These are phyloP conservation scores for Scolopax rusticola DNA, from an alignment of 2,797 vertebrate species.

Conservation along the genomic window DNA sequence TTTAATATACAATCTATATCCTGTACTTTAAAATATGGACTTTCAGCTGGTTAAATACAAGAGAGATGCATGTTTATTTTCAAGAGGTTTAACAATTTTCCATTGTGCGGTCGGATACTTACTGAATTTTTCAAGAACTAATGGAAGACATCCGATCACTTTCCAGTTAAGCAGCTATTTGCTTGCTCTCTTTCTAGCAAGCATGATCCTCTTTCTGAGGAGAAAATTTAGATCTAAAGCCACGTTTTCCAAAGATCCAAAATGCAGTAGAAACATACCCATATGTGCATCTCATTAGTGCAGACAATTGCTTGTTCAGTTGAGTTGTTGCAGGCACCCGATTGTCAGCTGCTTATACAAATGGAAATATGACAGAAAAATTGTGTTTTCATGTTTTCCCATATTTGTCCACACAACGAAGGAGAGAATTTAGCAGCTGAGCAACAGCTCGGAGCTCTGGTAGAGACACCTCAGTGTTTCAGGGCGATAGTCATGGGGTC, in stretches of 20 bases:
- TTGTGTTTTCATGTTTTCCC: accelerated
- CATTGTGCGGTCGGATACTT: background rate
- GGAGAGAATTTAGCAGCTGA: background rate
- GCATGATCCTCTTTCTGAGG: background rate
- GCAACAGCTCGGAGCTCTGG: background rate
- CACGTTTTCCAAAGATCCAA: background rate
- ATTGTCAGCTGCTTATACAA: background rate
- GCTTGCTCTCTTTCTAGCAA: background rate
- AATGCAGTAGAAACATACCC: background rate
- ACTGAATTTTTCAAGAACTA: background rate
- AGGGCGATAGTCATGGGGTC: background rate
- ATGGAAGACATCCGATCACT: background rate
- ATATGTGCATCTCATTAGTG: background rate
- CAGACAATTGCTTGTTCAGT: background rate
- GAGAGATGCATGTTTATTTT: slow-evolving; percentile 51
- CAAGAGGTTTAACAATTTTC: slow-evolving; percentile 41
- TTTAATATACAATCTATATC: slow-evolving; percentile 61
- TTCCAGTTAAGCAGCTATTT: background rate
- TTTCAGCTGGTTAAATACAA: slow-evolving; percentile 59
- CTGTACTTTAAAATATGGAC: slow-evolving; percentile 30
- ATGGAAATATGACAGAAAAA: background rate
- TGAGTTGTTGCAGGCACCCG: background rate
- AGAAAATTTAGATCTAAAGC: background rate
- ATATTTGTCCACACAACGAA: background rate
- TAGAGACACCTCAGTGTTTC: background rate